Evolutionary conservation across 2,888 invertebrate species (phyloP), one percentile per base, ranked within the genome.

Genomic region (Orthosia cruda): DNA sequence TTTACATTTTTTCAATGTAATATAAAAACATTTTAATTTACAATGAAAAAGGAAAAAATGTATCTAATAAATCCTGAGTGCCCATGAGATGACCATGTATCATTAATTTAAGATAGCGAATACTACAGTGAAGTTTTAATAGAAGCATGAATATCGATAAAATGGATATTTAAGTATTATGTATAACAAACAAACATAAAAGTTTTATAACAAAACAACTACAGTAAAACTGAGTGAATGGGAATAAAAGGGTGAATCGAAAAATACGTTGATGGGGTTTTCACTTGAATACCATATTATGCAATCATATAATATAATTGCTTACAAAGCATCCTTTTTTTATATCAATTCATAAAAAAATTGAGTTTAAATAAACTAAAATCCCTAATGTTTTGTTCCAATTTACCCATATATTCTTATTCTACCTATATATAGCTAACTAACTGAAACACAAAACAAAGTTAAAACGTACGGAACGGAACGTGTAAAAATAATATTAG

Each of bases 401-500:
- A 40, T 40, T 40, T 9, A 40, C 7, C 40, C 40, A 7, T 9
- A 40, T 40, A 40, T 40, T 40, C 40, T 40, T 40, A 40, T 9
- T 40, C 40, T 9, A 1, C 40, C 40, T 40, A 9, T 9, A 40
- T 40, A 40, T 40, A 40, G 9, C 40, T 40, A 40, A 32, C 32
- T 5, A 47, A 55, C 26, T 26, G 23, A 50, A 71, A 58, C 15
- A 54, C 18, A 32, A 26, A 23, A 68, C 40, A 55, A 52, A 50
- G 20, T 58, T 52, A 9, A 54, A 59, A 55, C 20, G 7, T 18
- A 16, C 18, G 3, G 16, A 57, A 54, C 23, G 20, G 47, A 63
- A 69, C 45, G 65, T 61, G 15, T 5, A 59, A 69, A 62, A 61
- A 45, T 59, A 73, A 71, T 65, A 47, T 83, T 73, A 55, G 47